Percentiles rank a stretch among this genome's conserved stretches.
These are phyloP conservation scores for Onychomys arenicola DNA, from an alignment of 2,797 vertebrate genomes.

Conservation along the genomic window DNA sequence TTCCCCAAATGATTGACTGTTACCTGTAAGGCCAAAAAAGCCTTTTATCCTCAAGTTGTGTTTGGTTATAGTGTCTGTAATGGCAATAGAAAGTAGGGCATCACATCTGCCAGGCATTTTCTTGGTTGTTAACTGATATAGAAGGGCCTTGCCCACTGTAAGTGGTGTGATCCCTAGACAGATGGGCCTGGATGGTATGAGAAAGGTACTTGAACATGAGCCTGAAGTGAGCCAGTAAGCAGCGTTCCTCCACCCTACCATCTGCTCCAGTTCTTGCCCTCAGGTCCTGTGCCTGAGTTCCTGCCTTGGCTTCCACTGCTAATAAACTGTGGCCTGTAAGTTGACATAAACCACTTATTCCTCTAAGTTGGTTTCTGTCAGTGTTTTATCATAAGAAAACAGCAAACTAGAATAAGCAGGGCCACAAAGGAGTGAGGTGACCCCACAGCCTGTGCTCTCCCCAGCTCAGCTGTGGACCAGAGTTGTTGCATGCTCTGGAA, in stretches of 20 bases:
- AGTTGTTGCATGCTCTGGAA: not conserved
- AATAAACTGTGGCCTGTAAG: not conserved
- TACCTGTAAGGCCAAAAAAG: not conserved
- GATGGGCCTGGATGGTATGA: not conserved
- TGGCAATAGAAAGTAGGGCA: not conserved
- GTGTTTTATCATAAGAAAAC: not conserved
- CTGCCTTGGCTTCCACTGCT: not conserved
- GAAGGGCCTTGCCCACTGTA: not conserved
- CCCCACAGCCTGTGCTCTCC: not conserved
- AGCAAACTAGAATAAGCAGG: not conserved
- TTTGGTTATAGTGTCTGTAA: not conserved
- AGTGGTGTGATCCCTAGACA: not conserved
- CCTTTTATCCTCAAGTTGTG: not conserved
- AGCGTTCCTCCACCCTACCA: not conserved
- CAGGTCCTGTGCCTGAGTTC: not conserved
- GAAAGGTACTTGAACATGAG: not conserved
- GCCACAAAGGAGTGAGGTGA: not conserved
- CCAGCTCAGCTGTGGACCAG: not conserved
- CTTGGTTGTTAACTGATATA: not conserved
- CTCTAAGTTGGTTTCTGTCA: not conserved
- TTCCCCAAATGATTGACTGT: not conserved
- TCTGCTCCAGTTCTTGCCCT: not conserved
- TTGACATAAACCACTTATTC: not conserved
- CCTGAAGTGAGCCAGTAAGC: not conserved
- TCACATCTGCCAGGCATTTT: not conserved